Percentiles rank a stretch among this genome's conserved stretches.
Conservation (phyloP, 2,113 vertebrate species). For the Cottus gobio region DNA sequence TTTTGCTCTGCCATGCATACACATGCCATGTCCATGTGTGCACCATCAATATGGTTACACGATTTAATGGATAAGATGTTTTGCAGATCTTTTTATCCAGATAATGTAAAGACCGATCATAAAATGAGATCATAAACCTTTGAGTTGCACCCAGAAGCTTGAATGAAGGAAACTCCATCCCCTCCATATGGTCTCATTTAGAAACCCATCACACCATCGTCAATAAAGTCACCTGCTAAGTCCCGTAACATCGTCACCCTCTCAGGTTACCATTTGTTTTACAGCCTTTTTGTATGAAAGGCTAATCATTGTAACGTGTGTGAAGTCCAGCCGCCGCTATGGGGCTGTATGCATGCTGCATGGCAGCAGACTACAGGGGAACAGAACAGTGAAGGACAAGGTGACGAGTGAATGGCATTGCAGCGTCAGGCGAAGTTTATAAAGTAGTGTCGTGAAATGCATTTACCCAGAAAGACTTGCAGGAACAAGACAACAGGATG, state of each 20-base stretch:
- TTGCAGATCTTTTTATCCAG: neutral
- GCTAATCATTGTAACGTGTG: constrained; percentile 63
- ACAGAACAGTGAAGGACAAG: neutral
- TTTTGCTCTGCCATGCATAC: neutral
- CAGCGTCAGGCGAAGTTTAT: neutral
- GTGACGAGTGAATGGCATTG: neutral
- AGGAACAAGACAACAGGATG: neutral
- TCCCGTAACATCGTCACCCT: constrained; percentile 29
- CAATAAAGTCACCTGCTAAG: constrained; percentile 59
- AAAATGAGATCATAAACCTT: neutral
- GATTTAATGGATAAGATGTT: neutral
- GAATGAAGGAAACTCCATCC: neutral
- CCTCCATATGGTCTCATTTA: constrained; percentile 41
- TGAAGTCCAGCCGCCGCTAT: constrained; percentile 26
- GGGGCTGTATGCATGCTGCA: neutral
- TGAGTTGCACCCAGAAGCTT: neutral
- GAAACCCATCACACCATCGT: constrained; percentile 54
- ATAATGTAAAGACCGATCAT: neutral
- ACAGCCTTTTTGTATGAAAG: constrained; percentile 32
- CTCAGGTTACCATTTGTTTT: constrained; percentile 61
- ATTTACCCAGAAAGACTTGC: neutral
- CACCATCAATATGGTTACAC: neutral
- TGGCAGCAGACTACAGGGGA: neutral
- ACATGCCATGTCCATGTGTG: neutral
- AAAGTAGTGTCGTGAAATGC: neutral